These are phyloP conservation scores for Tragopan temminckii DNA, from an alignment of 2,797 vertebrate species.

Conservation along the genomic window DNA sequence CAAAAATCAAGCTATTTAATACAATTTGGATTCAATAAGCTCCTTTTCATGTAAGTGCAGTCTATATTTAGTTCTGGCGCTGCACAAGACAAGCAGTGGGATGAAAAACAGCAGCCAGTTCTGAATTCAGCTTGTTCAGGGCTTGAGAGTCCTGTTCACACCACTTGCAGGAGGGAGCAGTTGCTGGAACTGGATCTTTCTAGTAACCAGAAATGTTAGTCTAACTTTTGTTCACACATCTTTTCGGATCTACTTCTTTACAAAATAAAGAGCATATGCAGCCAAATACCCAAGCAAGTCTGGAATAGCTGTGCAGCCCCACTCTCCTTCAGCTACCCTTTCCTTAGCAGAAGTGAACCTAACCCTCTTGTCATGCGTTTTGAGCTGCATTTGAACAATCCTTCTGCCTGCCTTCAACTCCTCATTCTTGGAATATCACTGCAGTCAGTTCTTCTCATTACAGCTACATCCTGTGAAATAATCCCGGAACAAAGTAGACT, in stretches of 20 bases:
- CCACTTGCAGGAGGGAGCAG: neutral
- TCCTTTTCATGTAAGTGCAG: neutral
- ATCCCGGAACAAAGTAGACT: neutral
- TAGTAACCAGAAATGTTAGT: neutral
- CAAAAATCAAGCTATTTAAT: neutral
- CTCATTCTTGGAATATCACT: neutral
- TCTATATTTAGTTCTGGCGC: neutral
- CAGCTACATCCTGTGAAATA: neutral
- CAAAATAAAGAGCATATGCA: neutral
- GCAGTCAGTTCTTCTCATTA: neutral
- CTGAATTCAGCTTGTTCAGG: neutral
- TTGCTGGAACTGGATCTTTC: neutral
- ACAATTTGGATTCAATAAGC: neutral
- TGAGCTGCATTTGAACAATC: neutral
- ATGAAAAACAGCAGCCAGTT: neutral
- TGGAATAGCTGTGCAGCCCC: rapidly evolving
- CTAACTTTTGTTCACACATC: neutral
- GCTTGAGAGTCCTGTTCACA: neutral
- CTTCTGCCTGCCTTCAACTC: neutral
- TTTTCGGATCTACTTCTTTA: rapidly evolving
- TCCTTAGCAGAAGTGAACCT: neutral
- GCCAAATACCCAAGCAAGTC: neutral
- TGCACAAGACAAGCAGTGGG: neutral
- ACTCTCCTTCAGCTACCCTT: neutral
- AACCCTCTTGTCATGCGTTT: neutral